These are phyloP conservation scores for Epirrhoe tristata DNA, from an alignment of 2,888 invertebrate species.

Conservation along the genomic window DNA sequence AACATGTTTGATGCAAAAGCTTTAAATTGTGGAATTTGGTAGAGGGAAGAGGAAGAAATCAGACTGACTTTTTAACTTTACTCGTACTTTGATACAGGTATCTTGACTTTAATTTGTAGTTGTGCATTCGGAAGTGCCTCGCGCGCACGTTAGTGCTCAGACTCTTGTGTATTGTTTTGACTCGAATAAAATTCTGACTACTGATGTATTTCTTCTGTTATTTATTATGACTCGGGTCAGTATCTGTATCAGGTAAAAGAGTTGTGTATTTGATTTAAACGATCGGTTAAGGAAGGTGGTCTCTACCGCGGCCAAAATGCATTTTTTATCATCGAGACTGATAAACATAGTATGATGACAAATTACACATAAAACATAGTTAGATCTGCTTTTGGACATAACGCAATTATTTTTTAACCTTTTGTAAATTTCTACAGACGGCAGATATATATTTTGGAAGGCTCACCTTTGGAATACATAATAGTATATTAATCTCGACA, in stretches of 20 bases:
- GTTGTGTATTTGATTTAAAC: constrained; percentile 44
- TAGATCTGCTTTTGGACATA: constrained; percentile 79
- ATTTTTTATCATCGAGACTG: constrained; percentile 83
- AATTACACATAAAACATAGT: constrained; percentile 74
- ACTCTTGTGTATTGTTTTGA: constrained; percentile 38
- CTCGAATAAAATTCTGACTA: constrained; percentile 42
- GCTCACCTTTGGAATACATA: constrained; percentile 79
- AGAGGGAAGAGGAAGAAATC: constrained; percentile 70
- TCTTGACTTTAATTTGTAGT: constrained; percentile 68
- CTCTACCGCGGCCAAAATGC: constrained; percentile 79
- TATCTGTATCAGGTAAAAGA: constrained; percentile 75
- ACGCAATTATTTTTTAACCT: constrained; percentile 77
- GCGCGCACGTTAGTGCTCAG: constrained; percentile 43
- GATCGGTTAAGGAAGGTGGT: constrained; percentile 35
- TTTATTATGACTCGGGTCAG: constrained; percentile 49
- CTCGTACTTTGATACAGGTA: constrained; percentile 80
- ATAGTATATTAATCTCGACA: constrained; percentile 74
- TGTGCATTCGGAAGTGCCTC: constrained; percentile 64
- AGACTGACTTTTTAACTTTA: constrained; percentile 81
- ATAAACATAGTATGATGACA: constrained; percentile 79
- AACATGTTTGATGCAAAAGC: constrained; percentile 74
- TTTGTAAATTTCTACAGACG: constrained; percentile 74
- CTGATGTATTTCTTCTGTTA: constrained; percentile 38
- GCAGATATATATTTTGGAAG: constrained; percentile 80
- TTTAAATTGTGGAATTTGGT: constrained; percentile 78